Evolutionary conservation across 1,140 invertebrate species (phyloP), one percentile per base, ranked within the genome.

Genomic region (Phortica variegata): DNA sequence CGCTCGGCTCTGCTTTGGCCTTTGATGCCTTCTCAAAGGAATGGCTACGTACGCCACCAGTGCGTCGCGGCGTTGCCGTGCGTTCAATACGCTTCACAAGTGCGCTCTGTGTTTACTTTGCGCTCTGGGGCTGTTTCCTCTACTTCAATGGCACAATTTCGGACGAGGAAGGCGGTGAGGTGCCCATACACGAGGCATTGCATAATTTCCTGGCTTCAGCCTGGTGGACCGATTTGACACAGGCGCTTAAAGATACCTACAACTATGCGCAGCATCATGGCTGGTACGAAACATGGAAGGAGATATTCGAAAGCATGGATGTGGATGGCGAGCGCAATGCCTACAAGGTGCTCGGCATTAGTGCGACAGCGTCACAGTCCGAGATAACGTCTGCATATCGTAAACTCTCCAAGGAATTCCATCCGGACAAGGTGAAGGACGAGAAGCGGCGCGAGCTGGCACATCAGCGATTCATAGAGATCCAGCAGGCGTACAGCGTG

Each of bases 131-230:
- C 17, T 87, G 87, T 19, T 91, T 87, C 52, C 77, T 97, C 12
- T 94, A 92, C 75, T 96, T 95, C 75, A 95, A 96, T 72, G 90
- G 91, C 10, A 87, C 84, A 33, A 80, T 97, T 12, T 88, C 86
- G 1, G 90, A 93, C 61, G 86, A 85, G 43, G 87, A 95, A 51
- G 93, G 92, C 4, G 90, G 95, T 57, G 86, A 90, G 68, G 85
- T 95, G 1, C 91, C 90, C 46, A 75, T 95, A 5, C 84, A 90
- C 43, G 93, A 96, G 74, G 92, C 93, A 1, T 54, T 95, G 1
- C 82, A 87, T 56, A 91, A 97, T 75, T 93, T 97, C 66, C 86
- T 96, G 46, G 92, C 89, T 1, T 94, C 92, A 8, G 91, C 91
- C 9, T 85, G 83, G 83, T 86, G 84, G 84, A 78, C 81, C 12